Evolutionary conservation across 30 jellyfish, hydroid and myxozoan genomes (phyloP).

Genomic region (Clytia hemisphaerica): DNA sequence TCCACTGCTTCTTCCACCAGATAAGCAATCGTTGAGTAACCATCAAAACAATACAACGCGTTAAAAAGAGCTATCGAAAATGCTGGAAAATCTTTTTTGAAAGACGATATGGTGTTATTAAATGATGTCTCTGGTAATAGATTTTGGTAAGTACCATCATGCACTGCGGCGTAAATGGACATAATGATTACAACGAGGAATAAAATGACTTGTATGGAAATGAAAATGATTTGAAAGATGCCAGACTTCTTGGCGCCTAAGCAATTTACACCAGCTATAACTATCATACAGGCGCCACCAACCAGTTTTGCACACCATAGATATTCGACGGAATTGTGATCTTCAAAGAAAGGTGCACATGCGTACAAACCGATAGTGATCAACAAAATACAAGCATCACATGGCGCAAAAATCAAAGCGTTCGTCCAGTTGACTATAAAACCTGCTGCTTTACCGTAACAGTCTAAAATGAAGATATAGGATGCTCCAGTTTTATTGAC

Average conservation of each 20-base stretch:
- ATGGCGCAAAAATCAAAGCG: too few relatives aligned
- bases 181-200: neutral
- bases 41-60: neutral
- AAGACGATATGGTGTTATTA: neutral
- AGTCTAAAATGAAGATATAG: too few relatives aligned
- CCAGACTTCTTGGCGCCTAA: neutral
- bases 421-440: too few relatives aligned
- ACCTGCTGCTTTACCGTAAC: too few relatives aligned
- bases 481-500: too few relatives aligned
- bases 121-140: neutral
- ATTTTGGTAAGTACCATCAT: neutral
- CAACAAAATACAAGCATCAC: too few relatives aligned
- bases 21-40: neutral
- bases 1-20: neutral
- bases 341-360: neutral
- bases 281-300: neutral
- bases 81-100: neutral
- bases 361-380: too few relatives aligned
- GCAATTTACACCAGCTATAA: neutral
- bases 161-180: neutral
- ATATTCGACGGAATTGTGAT: neutral
- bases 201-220: neutral
- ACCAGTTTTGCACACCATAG: neutral
- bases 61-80: neutral
- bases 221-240: neutral